Conservation (phyloP, 2,113 vertebrate genomes). For the Romanogobio albipinnatus region DNA sequence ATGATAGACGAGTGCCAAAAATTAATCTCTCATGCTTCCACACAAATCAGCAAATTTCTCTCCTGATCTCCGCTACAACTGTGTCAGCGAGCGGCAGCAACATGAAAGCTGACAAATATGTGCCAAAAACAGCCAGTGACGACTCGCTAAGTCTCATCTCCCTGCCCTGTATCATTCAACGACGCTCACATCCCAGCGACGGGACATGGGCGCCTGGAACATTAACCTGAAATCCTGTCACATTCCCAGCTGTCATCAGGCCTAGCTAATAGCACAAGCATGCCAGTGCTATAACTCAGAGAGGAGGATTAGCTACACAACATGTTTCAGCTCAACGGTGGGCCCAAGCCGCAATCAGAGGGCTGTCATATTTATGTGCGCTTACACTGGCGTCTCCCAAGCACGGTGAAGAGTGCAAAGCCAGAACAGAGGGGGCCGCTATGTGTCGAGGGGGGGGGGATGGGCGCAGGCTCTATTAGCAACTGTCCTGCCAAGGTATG, state of each 20-base stretch:
- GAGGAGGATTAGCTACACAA: constrained; percentile 16
- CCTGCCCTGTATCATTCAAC: background rate
- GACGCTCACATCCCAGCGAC: background rate
- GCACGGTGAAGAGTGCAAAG: background rate
- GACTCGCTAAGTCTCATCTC: background rate
- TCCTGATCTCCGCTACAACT: background rate
- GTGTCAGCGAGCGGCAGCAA: background rate
- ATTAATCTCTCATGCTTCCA: background rate
- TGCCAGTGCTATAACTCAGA: constrained; percentile 32
- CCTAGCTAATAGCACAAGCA: constrained; percentile 26
- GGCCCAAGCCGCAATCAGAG: background rate
- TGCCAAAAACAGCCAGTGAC: constrained; percentile 25
- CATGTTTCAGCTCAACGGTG: constrained; percentile 17
- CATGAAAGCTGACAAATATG: constrained; percentile 19
- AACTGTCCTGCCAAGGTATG: constrained; percentile 38
- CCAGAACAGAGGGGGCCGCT: constrained; percentile 15
- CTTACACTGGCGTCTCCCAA: constrained; percentile 35
- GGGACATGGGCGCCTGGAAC: constrained; percentile 3
- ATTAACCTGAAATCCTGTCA: constrained; percentile 24
- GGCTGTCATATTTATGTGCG: constrained; percentile 9
- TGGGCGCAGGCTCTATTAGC: background rate
- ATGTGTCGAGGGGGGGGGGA: background rate
- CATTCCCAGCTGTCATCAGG: constrained; percentile 50
- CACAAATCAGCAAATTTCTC: background rate
- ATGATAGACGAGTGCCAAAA: background rate